These are phyloP conservation scores for Ageneiosus marmoratus DNA, from an alignment of 2,113 vertebrate genomes.

Conservation along the genomic window DNA sequence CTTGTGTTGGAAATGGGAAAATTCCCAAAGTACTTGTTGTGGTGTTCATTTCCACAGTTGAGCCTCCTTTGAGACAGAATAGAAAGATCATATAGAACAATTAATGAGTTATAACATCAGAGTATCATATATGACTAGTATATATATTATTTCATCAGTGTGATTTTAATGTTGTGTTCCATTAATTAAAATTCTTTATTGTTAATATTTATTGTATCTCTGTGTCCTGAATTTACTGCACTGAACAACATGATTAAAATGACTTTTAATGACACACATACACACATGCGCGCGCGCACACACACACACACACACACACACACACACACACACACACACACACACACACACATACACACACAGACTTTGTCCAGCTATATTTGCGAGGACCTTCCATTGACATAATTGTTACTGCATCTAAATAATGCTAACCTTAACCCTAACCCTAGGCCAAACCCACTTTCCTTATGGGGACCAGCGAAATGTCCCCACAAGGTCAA, in stretches of 20 bases:
- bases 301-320: conserved; percentile 7
- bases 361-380: neutral
- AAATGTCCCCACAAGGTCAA: too few relatives aligned
- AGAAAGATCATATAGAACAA: neutral
- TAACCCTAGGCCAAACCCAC: too few relatives aligned
- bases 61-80: conserved; percentile 11
- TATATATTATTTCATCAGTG: neutral
- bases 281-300: conserved; percentile 18
- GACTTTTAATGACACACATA: too few relatives aligned
- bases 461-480: too few relatives aligned
- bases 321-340: conserved; percentile 5
- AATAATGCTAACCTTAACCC: too few relatives aligned
- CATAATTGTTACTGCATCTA: too few relatives aligned
- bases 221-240: neutral
- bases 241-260: neutral
- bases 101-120: neutral
- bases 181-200: neutral
- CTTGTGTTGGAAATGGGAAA: neutral
- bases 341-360: conserved; percentile 2
- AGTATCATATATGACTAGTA: too few relatives aligned
- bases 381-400: too few relatives aligned
- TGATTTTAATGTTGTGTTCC: neutral
- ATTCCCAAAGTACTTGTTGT: neutral
- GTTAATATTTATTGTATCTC: neutral
- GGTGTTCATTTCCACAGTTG: conserved; percentile 6